Base-by-base conservation (phyloP, 2,888 invertebrate genomes). In the Ormyrus thymus region DNA sequence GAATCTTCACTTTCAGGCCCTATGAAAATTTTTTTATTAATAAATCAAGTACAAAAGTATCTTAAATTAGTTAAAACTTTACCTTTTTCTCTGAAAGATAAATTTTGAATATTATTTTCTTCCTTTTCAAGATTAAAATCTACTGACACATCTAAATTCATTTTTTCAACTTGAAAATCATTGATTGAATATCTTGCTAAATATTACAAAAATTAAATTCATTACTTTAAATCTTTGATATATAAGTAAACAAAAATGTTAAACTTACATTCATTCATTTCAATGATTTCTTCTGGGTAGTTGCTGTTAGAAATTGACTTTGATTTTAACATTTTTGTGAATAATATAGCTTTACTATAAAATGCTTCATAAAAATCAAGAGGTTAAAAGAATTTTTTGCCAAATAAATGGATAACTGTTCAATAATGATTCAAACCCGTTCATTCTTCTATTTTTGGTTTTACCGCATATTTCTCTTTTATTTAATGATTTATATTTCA, bases 251-350 rank as follows among this genome's bases (percentile, higher is more conserved):
- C 29, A 68, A 59, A 65, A 50, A 72, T 13, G 53, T 7, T 10
- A n/a, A 29, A 1, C 58, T 65, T 77, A 81, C 81, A 66, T 65
- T 81, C 72, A 15, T 29, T 68, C 51, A 81, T 53, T 66, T 76
- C 75, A 58, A 81, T 76, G 13, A 78, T 62, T 51, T 78, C 78
- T 72, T 76, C 78, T 43, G 76, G 74, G 15, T 64, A 81, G 43
- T 76, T 59, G 8, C 29, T 55, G 13, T 55, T 66, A 5, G 43
- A 68, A 64, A 13, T 29, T 58, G 74, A 73, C 50, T 74, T 78
- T 58, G 46, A 69, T 58, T 69, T 69, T 53, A 55, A 55, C 78
- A 78, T 78, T 51, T 43, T 78, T 29, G 29, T 29, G 29, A 4
- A 29, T 29, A 29, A 29, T 29, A 29, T 4, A 29, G 4, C 29